These are phyloP conservation scores for Cataglyphis livida DNA, from an alignment of 2,888 invertebrate genomes.

Conservation along the genomic window DNA sequence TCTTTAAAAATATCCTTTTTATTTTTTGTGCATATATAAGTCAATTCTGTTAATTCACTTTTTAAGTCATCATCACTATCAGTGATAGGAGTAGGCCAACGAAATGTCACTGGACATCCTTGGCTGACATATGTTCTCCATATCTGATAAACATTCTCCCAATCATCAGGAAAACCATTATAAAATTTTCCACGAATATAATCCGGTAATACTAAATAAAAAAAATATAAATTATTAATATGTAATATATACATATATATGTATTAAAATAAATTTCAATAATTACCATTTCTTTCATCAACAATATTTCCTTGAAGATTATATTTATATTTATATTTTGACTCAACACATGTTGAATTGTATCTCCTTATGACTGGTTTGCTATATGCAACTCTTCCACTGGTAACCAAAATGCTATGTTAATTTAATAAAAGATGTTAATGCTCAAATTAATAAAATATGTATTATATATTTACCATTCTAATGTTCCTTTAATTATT, in stretches of 20 bases:
- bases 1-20: background rate
- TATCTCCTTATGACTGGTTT: slow-evolving; percentile 79
- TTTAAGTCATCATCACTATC: slow-evolving; percentile 82
- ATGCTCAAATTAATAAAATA: background rate
- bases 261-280: background rate
- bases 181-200: slow-evolving; percentile 81
- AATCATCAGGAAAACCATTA: slow-evolving; percentile 84
- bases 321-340: slow-evolving; percentile 78
- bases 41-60: slow-evolving; percentile 76
- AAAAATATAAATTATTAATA: background rate
- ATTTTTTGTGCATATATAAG: background rate
- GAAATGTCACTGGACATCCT: slow-evolving; percentile 75
- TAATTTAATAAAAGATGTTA: background rate
- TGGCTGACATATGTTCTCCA: slow-evolving; percentile 78
- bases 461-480: slow-evolving; percentile 67
- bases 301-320: slow-evolving; percentile 77
- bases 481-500: slow-evolving; percentile 79
- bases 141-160: slow-evolving; percentile 81
- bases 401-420: slow-evolving; percentile 49
- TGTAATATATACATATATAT: background rate
- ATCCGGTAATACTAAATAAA: slow-evolving; percentile 78
- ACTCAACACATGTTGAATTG: slow-evolving; percentile 71
- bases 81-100: slow-evolving; percentile 82
- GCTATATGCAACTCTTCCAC: slow-evolving; percentile 77
- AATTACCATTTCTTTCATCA: slow-evolving; percentile 78